phyloP scores from a whole-genome alignment of 2,113 vertebrate species.

The Ammodytes marinus region DNA sequence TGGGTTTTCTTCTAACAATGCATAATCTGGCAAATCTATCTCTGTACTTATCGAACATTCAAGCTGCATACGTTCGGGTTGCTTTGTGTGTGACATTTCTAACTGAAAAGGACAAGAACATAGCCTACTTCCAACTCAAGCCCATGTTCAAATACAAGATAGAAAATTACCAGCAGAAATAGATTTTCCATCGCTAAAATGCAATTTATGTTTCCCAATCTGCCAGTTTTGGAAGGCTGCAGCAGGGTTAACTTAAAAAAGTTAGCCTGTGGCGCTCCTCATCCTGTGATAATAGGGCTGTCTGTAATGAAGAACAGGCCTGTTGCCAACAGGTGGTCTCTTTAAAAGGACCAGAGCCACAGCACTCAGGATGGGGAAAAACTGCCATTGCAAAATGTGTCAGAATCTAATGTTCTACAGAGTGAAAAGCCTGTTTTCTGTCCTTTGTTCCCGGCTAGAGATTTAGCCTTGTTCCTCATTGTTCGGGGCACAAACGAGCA shows the following conservation, averaged over 20 bases:
- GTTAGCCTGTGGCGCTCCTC: constrained; percentile 83
- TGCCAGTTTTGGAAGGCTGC: constrained; percentile 85
- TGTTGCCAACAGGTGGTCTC: constrained; percentile 99
- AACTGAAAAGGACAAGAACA: constrained; percentile 59
- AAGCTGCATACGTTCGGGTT: constrained; percentile 24
- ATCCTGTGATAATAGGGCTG: constrained; percentile 88
- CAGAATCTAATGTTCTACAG: constrained; percentile 99
- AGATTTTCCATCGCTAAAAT: constrained; percentile 40
- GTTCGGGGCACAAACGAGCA: constrained; percentile 96
- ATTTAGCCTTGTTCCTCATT: constrained; percentile 99
- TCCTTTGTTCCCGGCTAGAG: constrained; percentile 97
- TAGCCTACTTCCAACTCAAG: constrained; percentile 57
- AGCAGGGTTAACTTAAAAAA: constrained; percentile 85
- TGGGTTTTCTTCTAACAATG: constrained; percentile 23
- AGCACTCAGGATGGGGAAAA: constrained; percentile 89
- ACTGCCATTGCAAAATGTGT: constrained; percentile 92
- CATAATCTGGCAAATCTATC: constrained; percentile 36
- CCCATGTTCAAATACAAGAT: constrained; percentile 58
- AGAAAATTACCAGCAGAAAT: constrained; percentile 58
- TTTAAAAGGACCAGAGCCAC: constrained; percentile 93
- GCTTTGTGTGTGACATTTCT: constrained; percentile 65
- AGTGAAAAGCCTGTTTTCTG: constrained; percentile 99
- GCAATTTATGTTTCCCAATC: constrained; percentile 65
- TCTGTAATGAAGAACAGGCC: constrained; percentile 95
- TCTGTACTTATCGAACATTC: constrained; percentile 41